Evolutionary conservation across 2,797 vertebrate species (phyloP), one percentile per base, ranked within the genome.

Genomic region (Bovichtus diacanthus): DNA sequence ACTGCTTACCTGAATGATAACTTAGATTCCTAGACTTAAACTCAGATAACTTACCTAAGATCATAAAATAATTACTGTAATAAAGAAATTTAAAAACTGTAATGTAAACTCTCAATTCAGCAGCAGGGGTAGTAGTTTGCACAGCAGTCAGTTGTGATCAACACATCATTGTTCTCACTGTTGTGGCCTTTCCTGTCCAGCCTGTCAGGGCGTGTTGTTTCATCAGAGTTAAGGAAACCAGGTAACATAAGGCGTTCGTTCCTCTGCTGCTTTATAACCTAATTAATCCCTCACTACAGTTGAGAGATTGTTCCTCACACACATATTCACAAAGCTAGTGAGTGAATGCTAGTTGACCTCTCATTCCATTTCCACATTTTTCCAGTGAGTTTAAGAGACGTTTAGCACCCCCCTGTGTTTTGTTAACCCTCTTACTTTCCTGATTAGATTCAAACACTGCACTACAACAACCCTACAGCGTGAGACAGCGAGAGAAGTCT

Each of bases 101-200:
- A n/a, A n/a, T n/a, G 10, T 38, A 44, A 50, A 46, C 9, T 34
- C 4, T 38, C 44, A 36, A 65, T 54, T 47, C 41, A 13, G 21
- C 9, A n/a, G 15, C 54, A 43, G 41, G 16, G 29, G 29, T 16
- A 15, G 34, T 11, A 3, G 16, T 64, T 74, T 61, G 9, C 55
- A 56, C 64, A 64, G 36, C 41, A 44, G 58, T 55, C 44, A 56
- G 58, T 3, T 46, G 49, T 43, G 34, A 59, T 21, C 36, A 76
- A 82, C 78, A 84, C 55, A 65, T 55, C 62, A 66, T 46, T 61
- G 46, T 47, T 76, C 34, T 67, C 64, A 74, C 41, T 75, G 63
- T 70, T 44, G 41, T 74, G 71, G 70, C 36, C 64, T 29, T 78
- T 84, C 80, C 67, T 74, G 82, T 77, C 62, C 50, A 63, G 80